Percentiles rank a stretch among this genome's conserved stretches.
These are phyloP conservation scores for Plebejus anna DNA, from an alignment of 2,888 invertebrate genomes.

Conservation along the genomic window DNA sequence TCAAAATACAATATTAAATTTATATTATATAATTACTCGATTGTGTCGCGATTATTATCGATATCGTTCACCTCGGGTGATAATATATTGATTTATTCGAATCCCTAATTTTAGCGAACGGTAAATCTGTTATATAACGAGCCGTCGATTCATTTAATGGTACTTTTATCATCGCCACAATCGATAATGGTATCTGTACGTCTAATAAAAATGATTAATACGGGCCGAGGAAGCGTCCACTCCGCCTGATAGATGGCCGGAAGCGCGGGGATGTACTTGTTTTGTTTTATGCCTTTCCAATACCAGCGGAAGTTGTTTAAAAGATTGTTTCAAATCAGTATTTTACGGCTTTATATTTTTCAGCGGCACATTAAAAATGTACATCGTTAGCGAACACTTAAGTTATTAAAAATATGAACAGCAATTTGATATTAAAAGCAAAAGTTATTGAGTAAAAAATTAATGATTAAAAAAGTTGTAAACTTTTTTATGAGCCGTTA, in stretches of 20 bases:
- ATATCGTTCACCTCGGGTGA: conserved; percentile 4
- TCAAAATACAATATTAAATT: background rate
- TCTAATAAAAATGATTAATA: conserved; percentile 71
- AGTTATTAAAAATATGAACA: background rate
- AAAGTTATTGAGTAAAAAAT: too few species aligned
- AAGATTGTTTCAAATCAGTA: conserved; percentile 2
- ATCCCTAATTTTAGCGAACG: conserved; percentile 35
- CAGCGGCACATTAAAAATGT: background rate
- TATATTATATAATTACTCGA: background rate
- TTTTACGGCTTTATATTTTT: conserved; percentile 11
- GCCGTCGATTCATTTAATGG: conserved; percentile 51
- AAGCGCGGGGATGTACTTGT: conserved; percentile 38
- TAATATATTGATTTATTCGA: conserved; percentile 27
- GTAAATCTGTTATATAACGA: conserved; percentile 35
- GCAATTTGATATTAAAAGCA: too few species aligned
- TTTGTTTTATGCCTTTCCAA: conserved; percentile 29
- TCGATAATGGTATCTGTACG: conserved; percentile 58
- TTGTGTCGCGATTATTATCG: background rate
- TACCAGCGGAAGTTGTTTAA: conserved; percentile 17
- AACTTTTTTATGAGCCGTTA: too few species aligned
- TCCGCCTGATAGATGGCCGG: conserved; percentile 55
- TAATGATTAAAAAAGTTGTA: too few species aligned
- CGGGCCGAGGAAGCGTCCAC: conserved; percentile 48
- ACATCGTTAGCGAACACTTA: background rate
- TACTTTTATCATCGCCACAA: conserved; percentile 60